These are phyloP conservation scores for Emys orbicularis DNA, from an alignment of 2,797 vertebrate species.

Conservation along the genomic window DNA sequence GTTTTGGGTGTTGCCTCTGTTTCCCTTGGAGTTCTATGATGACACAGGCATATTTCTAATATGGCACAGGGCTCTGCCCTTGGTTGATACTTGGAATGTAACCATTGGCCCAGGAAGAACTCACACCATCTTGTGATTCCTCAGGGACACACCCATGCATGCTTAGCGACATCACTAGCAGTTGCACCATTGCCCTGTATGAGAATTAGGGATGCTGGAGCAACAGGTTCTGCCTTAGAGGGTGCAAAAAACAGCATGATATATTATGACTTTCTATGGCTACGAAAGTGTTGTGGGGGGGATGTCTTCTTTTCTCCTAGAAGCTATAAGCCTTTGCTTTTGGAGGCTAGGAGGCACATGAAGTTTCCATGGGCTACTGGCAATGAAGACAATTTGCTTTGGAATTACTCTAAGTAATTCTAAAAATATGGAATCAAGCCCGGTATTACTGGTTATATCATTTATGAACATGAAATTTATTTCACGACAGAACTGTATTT, in stretches of 20 bases:
- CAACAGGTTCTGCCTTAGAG: constrained; percentile 39
- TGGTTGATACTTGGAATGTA: neutral
- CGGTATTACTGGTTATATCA: neutral
- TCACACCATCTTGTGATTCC: neutral
- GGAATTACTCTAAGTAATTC: neutral
- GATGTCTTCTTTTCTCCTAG: constrained; percentile 49
- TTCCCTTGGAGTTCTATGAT: constrained; percentile 34
- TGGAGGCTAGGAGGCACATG: constrained; percentile 37
- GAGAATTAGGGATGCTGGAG: constrained; percentile 49
- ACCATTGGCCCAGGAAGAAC: neutral
- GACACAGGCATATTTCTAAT: constrained; percentile 53
- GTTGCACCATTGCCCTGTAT: constrained; percentile 42
- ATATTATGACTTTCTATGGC: neutral
- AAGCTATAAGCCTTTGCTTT: constrained; percentile 28
- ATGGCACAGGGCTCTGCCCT: constrained; percentile 25
- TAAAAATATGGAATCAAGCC: constrained; percentile 15
- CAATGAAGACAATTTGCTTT: constrained; percentile 31
- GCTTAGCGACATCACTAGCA: constrained; percentile 12
- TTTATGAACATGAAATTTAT: neutral
- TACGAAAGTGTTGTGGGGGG: constrained; percentile 29
- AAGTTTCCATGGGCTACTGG: constrained; percentile 9
- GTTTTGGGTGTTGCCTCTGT: neutral
- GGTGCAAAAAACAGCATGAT: constrained; percentile 31
- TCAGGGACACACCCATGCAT: constrained; percentile 9
- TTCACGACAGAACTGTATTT: constrained; percentile 11